Evolutionary conservation across 2,113 vertebrate species (phyloP).

Genomic region (Trematocara stigmaticum): DNA sequence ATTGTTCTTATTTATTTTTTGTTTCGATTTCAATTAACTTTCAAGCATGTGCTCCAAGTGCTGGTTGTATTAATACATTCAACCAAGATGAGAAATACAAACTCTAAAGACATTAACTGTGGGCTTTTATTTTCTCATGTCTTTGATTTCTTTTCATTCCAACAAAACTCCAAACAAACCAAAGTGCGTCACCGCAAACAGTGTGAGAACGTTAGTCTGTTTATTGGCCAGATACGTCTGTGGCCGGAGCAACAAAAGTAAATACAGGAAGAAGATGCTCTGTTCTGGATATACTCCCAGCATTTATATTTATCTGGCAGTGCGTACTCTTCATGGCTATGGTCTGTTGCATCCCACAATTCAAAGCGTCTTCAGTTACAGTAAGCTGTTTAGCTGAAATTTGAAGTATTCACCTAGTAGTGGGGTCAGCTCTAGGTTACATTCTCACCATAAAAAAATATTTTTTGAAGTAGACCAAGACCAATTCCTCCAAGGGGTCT

Average conservation of each 20-base stretch:
- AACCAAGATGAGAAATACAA: background rate
- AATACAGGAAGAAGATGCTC: background rate
- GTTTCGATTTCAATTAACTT: accelerated
- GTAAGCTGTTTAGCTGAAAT: background rate
- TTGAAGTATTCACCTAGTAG: background rate
- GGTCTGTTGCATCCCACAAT: background rate
- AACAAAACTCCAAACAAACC: background rate
- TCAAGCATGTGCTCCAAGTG: background rate
- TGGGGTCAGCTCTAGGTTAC: background rate
- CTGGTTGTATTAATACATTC: background rate
- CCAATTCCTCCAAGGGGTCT: background rate
- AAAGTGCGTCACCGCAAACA: background rate
- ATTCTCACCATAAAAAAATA: background rate
- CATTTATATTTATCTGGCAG: background rate
- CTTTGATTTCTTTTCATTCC: background rate
- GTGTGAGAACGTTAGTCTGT: background rate
- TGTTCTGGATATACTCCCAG: background rate
- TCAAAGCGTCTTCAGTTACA: background rate
- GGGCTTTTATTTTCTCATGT: background rate
- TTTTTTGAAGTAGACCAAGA: background rate
- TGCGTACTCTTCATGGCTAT: background rate
- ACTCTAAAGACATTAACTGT: background rate
- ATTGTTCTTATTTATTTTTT: background rate
- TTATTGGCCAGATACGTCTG: background rate
- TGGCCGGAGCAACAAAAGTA: background rate